phyloP scores from a whole-genome alignment of 2,113 vertebrate genomes.

The Lepus americanus region DNA sequence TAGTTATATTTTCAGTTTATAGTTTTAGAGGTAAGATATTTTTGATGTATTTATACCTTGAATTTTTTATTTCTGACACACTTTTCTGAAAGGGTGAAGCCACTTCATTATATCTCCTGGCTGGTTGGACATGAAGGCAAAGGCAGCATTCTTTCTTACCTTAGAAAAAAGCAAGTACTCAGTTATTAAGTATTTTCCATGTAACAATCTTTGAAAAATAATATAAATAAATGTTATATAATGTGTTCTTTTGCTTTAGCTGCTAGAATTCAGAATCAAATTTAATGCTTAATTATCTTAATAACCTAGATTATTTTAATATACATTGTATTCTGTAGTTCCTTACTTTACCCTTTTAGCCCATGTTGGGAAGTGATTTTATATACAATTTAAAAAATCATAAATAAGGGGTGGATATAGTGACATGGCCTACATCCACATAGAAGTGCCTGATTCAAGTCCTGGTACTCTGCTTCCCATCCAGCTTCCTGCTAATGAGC shows the following conservation, averaged over 20 bases:
- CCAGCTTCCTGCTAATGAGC: no score
- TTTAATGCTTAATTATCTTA: slow-evolving; percentile 52
- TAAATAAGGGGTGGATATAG: background rate
- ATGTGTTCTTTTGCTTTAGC: slow-evolving; percentile 26
- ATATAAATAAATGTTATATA: slow-evolving; percentile 22
- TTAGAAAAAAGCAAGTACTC: slow-evolving; percentile 94
- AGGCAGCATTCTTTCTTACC: slow-evolving; percentile 96
- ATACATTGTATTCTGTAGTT: slow-evolving; percentile 33
- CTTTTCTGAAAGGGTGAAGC: slow-evolving; percentile 93
- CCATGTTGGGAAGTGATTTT: slow-evolving; percentile 29
- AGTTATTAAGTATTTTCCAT: slow-evolving; percentile 44
- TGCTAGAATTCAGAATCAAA: slow-evolving; percentile 43
- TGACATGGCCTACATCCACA: no score
- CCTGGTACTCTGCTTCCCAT: no score
- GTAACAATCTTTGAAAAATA: slow-evolving; percentile 51
- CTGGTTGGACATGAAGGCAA: slow-evolving; percentile 97
- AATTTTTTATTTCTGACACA: slow-evolving; percentile 56
- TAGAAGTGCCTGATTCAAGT: no score
- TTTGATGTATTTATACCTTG: slow-evolving; percentile 54
- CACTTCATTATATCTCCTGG: slow-evolving; percentile 98
- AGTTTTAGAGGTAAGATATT: slow-evolving; percentile 32
- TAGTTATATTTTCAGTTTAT: slow-evolving; percentile 40
- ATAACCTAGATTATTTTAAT: slow-evolving; percentile 32
- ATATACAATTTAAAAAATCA: slow-evolving; percentile 31
- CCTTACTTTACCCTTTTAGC: background rate